Evolutionary conservation across 2,888 invertebrate genomes (phyloP).

Genomic region (Hypercompe scribonia): DNA sequence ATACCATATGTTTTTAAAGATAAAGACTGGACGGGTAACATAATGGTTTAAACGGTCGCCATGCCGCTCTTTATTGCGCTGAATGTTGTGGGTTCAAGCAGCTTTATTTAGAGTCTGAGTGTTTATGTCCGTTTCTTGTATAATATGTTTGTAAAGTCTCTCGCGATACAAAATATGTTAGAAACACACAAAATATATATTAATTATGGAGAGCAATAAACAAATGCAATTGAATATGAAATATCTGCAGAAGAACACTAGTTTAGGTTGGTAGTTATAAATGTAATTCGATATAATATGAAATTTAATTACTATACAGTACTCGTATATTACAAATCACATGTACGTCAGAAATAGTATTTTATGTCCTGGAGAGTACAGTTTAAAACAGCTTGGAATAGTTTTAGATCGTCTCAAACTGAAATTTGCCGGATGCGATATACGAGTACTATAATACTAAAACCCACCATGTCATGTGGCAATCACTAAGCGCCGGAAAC

Average conservation of each 20-base stretch:
- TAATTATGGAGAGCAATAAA: too few species aligned
- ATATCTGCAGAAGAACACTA: neutral
- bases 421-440: constrained; percentile 45
- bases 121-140: too few species aligned
- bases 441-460: constrained; percentile 32
- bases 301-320: neutral
- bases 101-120: too few species aligned
- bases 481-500: constrained; percentile 50
- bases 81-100: too few species aligned
- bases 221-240: too few species aligned
- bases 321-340: neutral
- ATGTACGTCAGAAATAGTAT: neutral
- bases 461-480: constrained; percentile 46
- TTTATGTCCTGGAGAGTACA: neutral
- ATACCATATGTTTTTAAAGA: too few species aligned
- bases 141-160: too few species aligned
- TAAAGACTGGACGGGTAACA: too few species aligned
- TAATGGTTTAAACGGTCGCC: too few species aligned
- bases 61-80: too few species aligned
- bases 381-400: constrained; percentile 2
- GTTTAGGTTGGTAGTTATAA: neutral
- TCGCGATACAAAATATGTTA: too few species aligned
- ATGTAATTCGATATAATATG: neutral
- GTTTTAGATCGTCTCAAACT: constrained; percentile 27
- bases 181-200: too few species aligned